Conservation (phyloP, 2,113 vertebrate genomes). For the Fulmarus glacialis region DNA sequence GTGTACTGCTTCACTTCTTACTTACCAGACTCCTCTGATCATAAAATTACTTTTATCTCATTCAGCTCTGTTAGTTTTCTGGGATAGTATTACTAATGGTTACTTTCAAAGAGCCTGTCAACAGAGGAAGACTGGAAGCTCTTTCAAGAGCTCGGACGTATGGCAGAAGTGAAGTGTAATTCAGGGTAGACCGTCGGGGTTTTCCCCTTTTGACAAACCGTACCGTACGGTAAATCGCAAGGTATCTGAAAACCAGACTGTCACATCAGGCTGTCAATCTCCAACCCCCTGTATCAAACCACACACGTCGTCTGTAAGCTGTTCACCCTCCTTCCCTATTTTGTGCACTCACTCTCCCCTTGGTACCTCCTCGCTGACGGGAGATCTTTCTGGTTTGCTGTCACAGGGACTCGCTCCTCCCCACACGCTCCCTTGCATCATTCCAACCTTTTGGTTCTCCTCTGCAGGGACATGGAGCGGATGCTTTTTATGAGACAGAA, state of each 20-base stretch:
- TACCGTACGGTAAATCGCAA: neutral
- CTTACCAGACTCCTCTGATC: neutral
- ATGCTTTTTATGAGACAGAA: neutral
- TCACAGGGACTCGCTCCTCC: neutral
- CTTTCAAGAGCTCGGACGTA: neutral
- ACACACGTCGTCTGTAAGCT: accelerated
- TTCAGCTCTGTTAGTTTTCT: neutral
- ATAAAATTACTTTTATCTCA: neutral
- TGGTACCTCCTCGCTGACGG: accelerated
- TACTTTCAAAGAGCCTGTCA: neutral
- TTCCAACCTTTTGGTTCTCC: accelerated
- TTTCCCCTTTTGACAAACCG: neutral
- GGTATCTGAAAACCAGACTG: neutral
- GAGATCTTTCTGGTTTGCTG: neutral
- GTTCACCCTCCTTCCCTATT: neutral
- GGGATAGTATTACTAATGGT: neutral
- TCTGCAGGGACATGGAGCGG: neutral
- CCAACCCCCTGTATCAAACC: neutral
- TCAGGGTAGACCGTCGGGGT: accelerated
- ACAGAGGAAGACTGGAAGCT: neutral
- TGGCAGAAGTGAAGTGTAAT: accelerated
- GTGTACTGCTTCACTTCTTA: neutral
- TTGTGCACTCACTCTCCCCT: no score
- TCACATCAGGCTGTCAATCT: neutral
- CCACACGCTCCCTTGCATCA: accelerated